phyloP scores from a whole-genome alignment of 2,113 vertebrate species.

The Crypturellus undulatus region DNA sequence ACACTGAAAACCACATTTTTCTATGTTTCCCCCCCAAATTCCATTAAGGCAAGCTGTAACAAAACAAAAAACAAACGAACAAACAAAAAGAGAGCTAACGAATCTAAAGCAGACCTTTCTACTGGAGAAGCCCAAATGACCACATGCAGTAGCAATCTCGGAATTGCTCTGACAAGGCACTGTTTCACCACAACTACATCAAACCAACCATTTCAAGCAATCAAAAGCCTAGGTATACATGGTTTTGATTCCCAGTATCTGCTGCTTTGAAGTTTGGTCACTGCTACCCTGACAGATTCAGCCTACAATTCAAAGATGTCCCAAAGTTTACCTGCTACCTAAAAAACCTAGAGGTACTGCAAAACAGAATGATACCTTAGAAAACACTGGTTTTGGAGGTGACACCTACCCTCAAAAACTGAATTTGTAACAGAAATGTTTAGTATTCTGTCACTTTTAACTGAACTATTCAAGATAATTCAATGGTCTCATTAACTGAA shows the following conservation, averaged over 20 bases:
- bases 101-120: not conserved
- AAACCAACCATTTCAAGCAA: not conserved
- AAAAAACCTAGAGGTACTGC: not conserved
- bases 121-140: not conserved
- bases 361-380: not conserved
- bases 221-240: not conserved
- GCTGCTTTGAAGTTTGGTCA: not conserved
- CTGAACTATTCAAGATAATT: not conserved
- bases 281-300: not conserved
- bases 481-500: not conserved
- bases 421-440: not conserved
- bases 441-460: not conserved
- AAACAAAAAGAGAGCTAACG: not conserved
- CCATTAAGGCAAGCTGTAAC: not conserved
- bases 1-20: accelerated
- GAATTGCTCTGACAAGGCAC: accelerated
- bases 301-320: not conserved
- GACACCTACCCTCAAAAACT: not conserved
- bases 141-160: accelerated
- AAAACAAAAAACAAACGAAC: not conserved
- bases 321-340: not conserved
- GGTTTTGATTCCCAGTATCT: not conserved
- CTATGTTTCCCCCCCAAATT: not conserved
- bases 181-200: not conserved
- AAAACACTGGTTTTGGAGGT: not conserved